Base-by-base conservation (phyloP, 2,888 invertebrate genomes). In the Hylaea fasciaria region DNA sequence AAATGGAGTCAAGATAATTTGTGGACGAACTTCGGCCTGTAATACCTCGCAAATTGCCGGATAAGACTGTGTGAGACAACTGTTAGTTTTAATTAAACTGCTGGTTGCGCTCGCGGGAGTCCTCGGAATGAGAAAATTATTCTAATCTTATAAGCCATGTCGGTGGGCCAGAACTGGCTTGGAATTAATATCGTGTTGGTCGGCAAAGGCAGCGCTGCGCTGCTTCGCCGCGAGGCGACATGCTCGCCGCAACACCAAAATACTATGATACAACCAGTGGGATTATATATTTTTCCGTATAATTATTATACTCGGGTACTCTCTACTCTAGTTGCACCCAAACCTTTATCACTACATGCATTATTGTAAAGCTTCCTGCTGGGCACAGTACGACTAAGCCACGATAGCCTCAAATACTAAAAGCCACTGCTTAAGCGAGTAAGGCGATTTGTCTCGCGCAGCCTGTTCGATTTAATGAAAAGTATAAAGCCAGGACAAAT, bases 31-130 rank as follows among this genome's bases (percentile, higher is more conserved):
- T 92, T 92, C 81, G 87, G 86, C 88, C 87, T 87, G 89, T 91
- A 90, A 91, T 91, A 89, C 90, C 89, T 91, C 89, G 90, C 91
- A 92, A 92, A 92, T 92, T 92, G 91, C 89, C 83, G 91, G 89
- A 89, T 90, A 89, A 91, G 90, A 91, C 91, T 89, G 91, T 89
- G 91, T 88, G 90, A 90, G 91, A 91, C 91, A 91, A 91, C 91
- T 91, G 91, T 91, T 92, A 91, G 91, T 91, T 92, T 92, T 91
- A 91, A 92, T 92, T 92, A 91, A 92, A 91, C 90, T 86, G 89
- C 89, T 88, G 91, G 86, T 90, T 83, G 84, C 82, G 83, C 82
- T 88, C 86, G 88, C 85, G 84, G 85, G 83, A 87, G 82, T 84
- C 84, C 84, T 86, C 78, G 82, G 85, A 91, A 91, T 85, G 91